Conservation (phyloP, 2,113 vertebrate genomes). For the Myiozetetes cayanensis region DNA sequence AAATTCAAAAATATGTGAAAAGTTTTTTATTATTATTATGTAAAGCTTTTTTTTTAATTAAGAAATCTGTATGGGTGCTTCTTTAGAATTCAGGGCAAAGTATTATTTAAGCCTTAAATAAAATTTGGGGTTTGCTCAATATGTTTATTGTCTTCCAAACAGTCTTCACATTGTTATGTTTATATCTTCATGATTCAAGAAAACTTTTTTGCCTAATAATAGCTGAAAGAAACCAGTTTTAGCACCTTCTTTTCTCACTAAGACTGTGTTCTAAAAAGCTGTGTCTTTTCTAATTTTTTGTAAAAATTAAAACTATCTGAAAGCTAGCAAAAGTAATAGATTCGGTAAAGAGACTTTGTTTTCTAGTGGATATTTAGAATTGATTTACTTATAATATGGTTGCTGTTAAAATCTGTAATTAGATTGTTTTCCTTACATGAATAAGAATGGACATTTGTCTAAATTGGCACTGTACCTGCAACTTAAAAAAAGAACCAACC, state of each 20-base stretch:
- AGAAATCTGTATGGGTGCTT: background rate
- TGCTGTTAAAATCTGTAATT: background rate
- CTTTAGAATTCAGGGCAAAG: background rate
- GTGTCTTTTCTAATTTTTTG: background rate
- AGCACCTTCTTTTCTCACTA: background rate
- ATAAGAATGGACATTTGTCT: background rate
- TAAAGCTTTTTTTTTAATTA: background rate
- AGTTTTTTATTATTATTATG: background rate
- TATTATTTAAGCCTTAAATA: background rate
- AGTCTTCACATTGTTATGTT: background rate
- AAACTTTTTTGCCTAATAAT: background rate
- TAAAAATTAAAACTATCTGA: background rate
- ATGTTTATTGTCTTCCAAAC: background rate
- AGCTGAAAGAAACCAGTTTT: background rate
- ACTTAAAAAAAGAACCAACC: background rate
- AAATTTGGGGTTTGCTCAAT: background rate
- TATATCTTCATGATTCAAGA: background rate
- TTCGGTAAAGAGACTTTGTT: background rate
- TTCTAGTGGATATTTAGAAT: background rate
- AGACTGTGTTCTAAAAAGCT: background rate
- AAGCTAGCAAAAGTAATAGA: background rate
- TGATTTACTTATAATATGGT: background rate
- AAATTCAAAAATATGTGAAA: background rate
- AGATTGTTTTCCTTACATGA: background rate
- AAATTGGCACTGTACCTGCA: background rate